phyloP scores from a whole-genome alignment of 2,888 invertebrate genomes.

The Eretmocerus hayati region DNA sequence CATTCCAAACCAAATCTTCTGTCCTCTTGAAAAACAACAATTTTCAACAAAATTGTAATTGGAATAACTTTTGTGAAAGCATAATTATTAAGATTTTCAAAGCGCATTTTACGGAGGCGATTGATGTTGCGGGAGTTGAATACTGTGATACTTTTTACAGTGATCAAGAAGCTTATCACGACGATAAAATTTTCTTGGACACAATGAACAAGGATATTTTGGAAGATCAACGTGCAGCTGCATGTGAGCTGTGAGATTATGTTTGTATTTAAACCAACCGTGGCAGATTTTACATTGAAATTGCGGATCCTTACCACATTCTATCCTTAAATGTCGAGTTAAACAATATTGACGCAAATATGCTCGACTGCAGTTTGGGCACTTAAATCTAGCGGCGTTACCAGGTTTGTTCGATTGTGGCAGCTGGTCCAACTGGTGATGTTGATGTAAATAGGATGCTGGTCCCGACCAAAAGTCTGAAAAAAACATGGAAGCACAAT shows the following conservation, averaged over 20 bases:
- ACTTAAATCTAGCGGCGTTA: constrained; percentile 45
- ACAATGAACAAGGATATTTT: constrained; percentile 32
- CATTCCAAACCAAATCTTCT: too few relatives aligned
- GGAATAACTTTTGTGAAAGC: too few relatives aligned
- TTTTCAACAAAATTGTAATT: too few relatives aligned
- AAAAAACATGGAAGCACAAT: not conserved
- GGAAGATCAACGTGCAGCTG: constrained; percentile 38
- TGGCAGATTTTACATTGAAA: constrained; percentile 43
- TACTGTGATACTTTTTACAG: constrained; percentile 30
- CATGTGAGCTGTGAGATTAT: constrained; percentile 39
- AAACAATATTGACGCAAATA: constrained; percentile 40
- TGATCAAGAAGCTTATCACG: constrained; percentile 37
- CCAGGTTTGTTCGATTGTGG: not conserved
- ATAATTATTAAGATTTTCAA: too few relatives aligned
- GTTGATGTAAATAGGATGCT: not conserved
- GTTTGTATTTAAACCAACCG: constrained; percentile 41
- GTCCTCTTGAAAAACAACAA: too few relatives aligned
- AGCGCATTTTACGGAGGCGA: too few relatives aligned
- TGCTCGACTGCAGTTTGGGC: constrained; percentile 51
- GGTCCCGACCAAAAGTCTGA: not conserved
- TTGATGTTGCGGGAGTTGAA: too few relatives aligned
- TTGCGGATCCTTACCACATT: constrained; percentile 44
- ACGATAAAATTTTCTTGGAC: constrained; percentile 37
- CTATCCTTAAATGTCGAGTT: constrained; percentile 40
- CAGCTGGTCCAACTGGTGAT: not conserved